A percentile compares a stretch with the other conserved stretches of the same genome.
These are phyloP conservation scores for Microtus pennsylvanicus DNA, from an alignment of 2,113 vertebrate genomes.

Conservation along the genomic window DNA sequence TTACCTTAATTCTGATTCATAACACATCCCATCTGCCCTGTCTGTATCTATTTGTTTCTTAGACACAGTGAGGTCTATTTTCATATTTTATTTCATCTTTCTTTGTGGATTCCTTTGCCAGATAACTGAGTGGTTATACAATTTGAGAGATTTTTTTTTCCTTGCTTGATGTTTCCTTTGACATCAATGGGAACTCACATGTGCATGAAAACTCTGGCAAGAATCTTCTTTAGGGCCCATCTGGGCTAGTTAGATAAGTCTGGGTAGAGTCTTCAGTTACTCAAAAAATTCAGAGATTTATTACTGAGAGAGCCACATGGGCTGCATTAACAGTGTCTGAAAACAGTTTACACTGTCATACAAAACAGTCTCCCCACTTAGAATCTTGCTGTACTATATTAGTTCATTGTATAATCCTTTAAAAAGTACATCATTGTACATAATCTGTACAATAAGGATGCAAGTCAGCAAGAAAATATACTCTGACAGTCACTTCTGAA, in stretches of 20 bases:
- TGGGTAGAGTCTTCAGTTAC: constrained; percentile 37
- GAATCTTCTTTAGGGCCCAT: constrained; percentile 48
- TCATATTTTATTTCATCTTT: constrained; percentile 58
- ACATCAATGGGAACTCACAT: constrained; percentile 68
- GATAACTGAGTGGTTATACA: constrained; percentile 51
- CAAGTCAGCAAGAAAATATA: background rate
- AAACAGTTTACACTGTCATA: constrained; percentile 5
- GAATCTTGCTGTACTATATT: background rate
- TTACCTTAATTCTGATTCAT: background rate
- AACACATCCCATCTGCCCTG: background rate
- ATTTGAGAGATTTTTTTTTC: constrained; percentile 66
- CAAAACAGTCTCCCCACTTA: constrained; percentile 48
- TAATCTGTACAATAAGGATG: background rate
- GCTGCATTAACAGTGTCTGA: constrained; percentile 19
- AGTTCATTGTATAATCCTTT: constrained; percentile 14
- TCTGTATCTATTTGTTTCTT: constrained; percentile 9
- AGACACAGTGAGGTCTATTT: background rate
- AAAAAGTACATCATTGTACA: background rate
- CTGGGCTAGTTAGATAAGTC: constrained; percentile 70
- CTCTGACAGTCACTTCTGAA: background rate
- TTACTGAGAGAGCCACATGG: constrained; percentile 9
- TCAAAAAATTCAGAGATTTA: constrained; percentile 59
- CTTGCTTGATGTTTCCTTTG: constrained; percentile 61
- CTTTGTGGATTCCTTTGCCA: constrained; percentile 30
- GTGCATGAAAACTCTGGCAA: constrained; percentile 61